Evolutionary conservation across 2,888 invertebrate species (phyloP).

Genomic region (Pammene aurita): DNA sequence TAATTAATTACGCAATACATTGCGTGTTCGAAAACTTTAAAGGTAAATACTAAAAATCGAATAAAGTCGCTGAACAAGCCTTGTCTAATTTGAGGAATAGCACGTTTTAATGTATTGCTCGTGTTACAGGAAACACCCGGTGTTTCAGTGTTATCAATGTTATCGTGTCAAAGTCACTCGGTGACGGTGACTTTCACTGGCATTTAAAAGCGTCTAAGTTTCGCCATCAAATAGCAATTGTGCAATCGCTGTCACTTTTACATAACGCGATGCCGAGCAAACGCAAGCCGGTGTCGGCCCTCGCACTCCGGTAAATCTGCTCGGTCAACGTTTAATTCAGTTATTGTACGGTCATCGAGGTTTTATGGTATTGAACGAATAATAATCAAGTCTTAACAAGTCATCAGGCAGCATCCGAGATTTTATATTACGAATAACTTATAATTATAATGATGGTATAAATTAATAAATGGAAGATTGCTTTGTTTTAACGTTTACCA

Average conservation of each 20-base stretch:
- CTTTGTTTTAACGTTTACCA: neutral
- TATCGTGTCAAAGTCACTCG: slow-evolving; percentile 76
- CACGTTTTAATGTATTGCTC: too few relatives aligned
- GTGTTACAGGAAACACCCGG: too few relatives aligned
- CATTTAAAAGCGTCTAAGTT: slow-evolving; percentile 76
- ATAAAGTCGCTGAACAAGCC: too few relatives aligned
- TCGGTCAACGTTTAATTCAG: neutral
- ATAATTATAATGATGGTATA: too few relatives aligned
- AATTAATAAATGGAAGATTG: neutral
- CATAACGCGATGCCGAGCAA: slow-evolving; percentile 63
- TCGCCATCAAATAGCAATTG: slow-evolving; percentile 81
- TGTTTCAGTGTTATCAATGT: slow-evolving; percentile 43
- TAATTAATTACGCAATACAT: too few relatives aligned
- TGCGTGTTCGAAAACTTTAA: too few relatives aligned
- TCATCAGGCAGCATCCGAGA: too few relatives aligned
- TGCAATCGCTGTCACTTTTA: slow-evolving; percentile 80
- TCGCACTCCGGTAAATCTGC: neutral
- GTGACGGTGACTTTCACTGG: slow-evolving; percentile 80
- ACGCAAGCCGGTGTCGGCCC: slow-evolving; percentile 41
- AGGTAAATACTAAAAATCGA: too few relatives aligned
- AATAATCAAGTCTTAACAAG: too few relatives aligned
- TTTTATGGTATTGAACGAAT: too few relatives aligned
- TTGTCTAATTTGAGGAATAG: too few relatives aligned
- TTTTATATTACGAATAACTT: neutral
- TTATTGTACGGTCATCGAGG: too few relatives aligned